phyloP scores from a whole-genome alignment of 2,113 vertebrate species.

The Poeciliopsis turrubarensis region DNA sequence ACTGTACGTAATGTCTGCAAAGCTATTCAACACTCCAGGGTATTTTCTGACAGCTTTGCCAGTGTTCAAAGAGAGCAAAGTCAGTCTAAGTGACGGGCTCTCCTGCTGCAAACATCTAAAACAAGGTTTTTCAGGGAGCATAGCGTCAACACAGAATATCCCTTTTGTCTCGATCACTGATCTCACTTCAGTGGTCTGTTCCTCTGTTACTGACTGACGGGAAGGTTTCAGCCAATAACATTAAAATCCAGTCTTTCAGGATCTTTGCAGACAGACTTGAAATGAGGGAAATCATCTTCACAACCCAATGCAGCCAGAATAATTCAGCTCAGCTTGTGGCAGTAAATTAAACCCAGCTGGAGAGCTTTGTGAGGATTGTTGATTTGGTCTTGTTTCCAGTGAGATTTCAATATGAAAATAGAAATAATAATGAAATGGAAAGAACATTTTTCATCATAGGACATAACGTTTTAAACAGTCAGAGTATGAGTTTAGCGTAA shows the following conservation, averaged over 20 bases:
- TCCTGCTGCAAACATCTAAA: not conserved
- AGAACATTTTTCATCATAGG: slow-evolving; percentile 6
- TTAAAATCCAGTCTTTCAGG: slow-evolving; percentile 17
- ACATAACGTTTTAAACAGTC: not conserved
- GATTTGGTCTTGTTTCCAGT: slow-evolving; percentile 11
- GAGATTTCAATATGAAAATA: not conserved
- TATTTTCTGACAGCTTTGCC: slow-evolving; percentile 4
- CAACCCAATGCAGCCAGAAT: not conserved
- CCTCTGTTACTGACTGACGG: slow-evolving; percentile 13
- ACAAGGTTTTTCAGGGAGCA: slow-evolving; percentile 2
- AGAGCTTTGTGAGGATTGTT: not conserved
- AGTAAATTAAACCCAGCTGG: slow-evolving; percentile 24
- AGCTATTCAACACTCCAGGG: not conserved
- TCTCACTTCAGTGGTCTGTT: slow-evolving; percentile 16
- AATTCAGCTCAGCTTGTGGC: slow-evolving; percentile 23
- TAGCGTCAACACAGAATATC: not conserved
- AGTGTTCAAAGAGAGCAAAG: not conserved
- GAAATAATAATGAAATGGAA: not conserved
- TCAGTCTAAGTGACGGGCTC: not conserved
- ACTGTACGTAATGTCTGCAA: not conserved
- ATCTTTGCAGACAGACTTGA: slow-evolving; percentile 29
- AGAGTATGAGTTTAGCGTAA: not conserved
- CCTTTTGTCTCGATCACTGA: slow-evolving; percentile 11
- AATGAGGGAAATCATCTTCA: slow-evolving; percentile 49
- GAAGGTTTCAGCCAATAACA: slow-evolving; percentile 11